Evolutionary conservation across 1,140 invertebrate species (phyloP).

Genomic region (Pseudomyrmex pallidus): DNA sequence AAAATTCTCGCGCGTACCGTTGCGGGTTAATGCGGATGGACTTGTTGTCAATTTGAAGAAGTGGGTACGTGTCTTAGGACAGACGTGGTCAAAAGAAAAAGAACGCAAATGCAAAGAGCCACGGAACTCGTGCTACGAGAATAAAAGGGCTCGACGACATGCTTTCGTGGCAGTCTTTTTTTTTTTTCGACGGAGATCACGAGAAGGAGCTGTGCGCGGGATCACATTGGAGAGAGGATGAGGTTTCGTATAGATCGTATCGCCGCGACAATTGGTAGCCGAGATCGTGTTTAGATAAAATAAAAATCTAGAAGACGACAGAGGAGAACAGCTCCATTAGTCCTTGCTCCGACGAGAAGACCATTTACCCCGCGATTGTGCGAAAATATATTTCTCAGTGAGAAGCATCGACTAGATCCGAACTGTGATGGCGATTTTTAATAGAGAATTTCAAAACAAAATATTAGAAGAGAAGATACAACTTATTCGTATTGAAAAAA

Average conservation of each 20-base stretch:
- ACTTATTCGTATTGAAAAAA: neutral
- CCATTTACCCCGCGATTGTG: neutral
- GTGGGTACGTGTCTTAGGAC: neutral
- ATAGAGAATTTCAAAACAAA: neutral
- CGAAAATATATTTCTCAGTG: neutral
- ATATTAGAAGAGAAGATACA: neutral
- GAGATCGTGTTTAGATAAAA: slow-evolving; percentile 73
- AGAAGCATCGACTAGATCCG: neutral
- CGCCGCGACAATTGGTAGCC: slow-evolving; percentile 72
- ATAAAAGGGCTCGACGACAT: slow-evolving; percentile 16
- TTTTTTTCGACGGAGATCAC: slow-evolving; percentile 15
- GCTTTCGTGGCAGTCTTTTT: slow-evolving; percentile 3
- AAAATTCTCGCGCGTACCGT: too few relatives aligned
- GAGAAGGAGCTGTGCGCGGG: neutral
- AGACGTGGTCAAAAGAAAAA: neutral
- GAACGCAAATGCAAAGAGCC: neutral
- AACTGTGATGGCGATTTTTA: neutral
- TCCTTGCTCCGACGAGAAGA: slow-evolving; percentile 8
- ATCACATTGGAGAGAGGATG: too few relatives aligned
- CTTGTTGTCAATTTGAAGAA: neutral
- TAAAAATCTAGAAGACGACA: slow-evolving; percentile 59
- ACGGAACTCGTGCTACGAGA: neutral
- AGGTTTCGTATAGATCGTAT: slow-evolving; percentile 69
- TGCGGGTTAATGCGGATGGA: neutral
- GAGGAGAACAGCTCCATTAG: slow-evolving; percentile 66